Base-by-base conservation (phyloP, 2,888 invertebrate species). In the Chrysina gloriosa region DNA sequence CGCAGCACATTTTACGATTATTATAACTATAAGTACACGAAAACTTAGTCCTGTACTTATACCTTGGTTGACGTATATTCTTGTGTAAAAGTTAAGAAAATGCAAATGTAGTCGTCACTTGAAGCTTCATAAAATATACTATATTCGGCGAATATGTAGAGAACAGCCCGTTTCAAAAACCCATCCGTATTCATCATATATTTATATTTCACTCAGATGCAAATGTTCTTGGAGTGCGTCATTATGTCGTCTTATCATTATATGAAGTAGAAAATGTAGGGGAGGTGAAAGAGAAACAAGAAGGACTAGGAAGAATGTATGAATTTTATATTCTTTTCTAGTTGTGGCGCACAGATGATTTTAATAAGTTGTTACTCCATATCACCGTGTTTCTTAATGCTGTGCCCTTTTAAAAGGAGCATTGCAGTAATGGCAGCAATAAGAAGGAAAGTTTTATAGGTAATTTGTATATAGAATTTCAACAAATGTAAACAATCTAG, bases 151-250 rank as follows among this genome's bases (percentile, higher is more conserved):
- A 19, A 45, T 45, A 21, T 45, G 45, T 19, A 16, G 9, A 16
- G 9, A 19, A 45, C 21, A 21, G 45, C 45, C 21, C 21, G 45
- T 21, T 9, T 7, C 16, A 45, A 45, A 45, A 45, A 21, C 3
- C n/a, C 45, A 45, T 45, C 45, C 45, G 19, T 45, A 45, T 21
- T 45, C 45, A 45, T 45, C 45, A 45, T 21, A 45, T 45, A 45
- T 45, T 45, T 19, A 45, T 45, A 9, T 16, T 7, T 21, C 45
- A 9, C 45, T 19, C 6, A 45, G 21, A 45, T 45, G 19, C 45
- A 19, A 45, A 45, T 27, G 14, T 50, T 50, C 29, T 11, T 50
- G 14, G 11, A 27, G 11, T 14, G 29, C 27, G 27, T 27, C 6
- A 27, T 50, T 27, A 27, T 27, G 6, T 50, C 27, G n/a, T 29